A percentile compares a stretch with the other conserved stretches of the same genome.
Conservation (phyloP, 2,797 vertebrate genomes). For the Chiroxiphia lanceolata region DNA sequence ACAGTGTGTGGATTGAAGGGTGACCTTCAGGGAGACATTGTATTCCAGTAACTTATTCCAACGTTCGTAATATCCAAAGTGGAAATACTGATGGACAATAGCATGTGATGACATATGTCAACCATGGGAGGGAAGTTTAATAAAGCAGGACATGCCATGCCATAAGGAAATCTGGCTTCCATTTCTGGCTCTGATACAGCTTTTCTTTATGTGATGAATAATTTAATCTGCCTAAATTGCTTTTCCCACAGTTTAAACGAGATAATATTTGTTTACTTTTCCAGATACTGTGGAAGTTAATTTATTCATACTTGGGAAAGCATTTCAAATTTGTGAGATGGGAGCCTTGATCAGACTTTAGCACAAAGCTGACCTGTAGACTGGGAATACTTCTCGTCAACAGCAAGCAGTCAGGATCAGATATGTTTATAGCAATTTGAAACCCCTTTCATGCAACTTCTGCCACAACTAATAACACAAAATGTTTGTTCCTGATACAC, state of each 20-base stretch:
- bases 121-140: neutral
- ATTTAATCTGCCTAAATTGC: neutral
- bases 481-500: neutral
- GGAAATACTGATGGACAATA: neutral
- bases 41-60: neutral
- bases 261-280: slow-evolving; percentile 2
- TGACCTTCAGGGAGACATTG: neutral
- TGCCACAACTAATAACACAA: neutral
- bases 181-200: slow-evolving; percentile 4
- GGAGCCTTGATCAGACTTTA: neutral
- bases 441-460: neutral
- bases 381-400: neutral
- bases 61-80: neutral
- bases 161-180: slow-evolving; percentile 2
- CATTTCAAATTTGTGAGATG: neutral
- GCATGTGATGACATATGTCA: neutral
- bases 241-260: slow-evolving; percentile 21
- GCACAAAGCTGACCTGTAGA: neutral
- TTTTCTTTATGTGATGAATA: neutral
- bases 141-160: neutral
- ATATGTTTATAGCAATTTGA: neutral
- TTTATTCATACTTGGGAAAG: neutral
- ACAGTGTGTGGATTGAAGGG: neutral
- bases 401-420: neutral
- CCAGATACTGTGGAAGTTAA: neutral